Evolutionary conservation across 2,113 vertebrate species (phyloP).

Genomic region (Leptobrachium leishanense): DNA sequence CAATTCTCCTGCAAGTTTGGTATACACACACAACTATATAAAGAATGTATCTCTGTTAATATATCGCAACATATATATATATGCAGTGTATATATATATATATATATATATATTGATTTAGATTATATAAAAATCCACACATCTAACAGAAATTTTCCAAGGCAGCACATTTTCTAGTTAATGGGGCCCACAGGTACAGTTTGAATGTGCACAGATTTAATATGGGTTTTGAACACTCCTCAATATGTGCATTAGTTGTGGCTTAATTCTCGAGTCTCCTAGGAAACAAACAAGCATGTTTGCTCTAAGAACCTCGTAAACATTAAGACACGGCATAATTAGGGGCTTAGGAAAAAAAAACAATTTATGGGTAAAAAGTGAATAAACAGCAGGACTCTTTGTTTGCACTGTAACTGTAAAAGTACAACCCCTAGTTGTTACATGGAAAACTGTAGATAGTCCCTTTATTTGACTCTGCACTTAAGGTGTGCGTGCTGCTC

Average conservation of each 20-base stretch:
- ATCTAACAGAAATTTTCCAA: slow-evolving; percentile 1
- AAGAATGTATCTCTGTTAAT: background rate
- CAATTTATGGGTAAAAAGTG: slow-evolving; percentile 42
- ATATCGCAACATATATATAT: background rate
- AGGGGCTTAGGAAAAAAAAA: slow-evolving; percentile 42
- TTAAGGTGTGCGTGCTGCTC: background rate
- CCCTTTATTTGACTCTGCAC: background rate
- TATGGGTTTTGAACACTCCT: background rate
- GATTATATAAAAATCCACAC: background rate
- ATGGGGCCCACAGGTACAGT: slow-evolving; percentile 39
- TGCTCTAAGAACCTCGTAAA: slow-evolving; percentile 45
- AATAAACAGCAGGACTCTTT: slow-evolving; percentile 43
- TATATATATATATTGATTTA: background rate
- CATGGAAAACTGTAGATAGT: slow-evolving; percentile 3
- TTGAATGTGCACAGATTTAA: slow-evolving; percentile 6
- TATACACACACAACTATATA: background rate
- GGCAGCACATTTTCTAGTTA: slow-evolving; percentile 18
- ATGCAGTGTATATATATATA: background rate
- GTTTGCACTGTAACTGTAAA: slow-evolving; percentile 45
- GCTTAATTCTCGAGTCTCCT: slow-evolving; percentile 24
- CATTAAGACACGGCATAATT: slow-evolving; percentile 43
- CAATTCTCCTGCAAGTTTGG: background rate
- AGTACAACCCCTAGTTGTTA: slow-evolving; percentile 23
- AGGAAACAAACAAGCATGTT: slow-evolving; percentile 44
- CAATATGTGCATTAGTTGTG: slow-evolving; percentile 19